Evolutionary conservation across 1,140 invertebrate genomes (phyloP).

Genomic region (Halesus radiatus): DNA sequence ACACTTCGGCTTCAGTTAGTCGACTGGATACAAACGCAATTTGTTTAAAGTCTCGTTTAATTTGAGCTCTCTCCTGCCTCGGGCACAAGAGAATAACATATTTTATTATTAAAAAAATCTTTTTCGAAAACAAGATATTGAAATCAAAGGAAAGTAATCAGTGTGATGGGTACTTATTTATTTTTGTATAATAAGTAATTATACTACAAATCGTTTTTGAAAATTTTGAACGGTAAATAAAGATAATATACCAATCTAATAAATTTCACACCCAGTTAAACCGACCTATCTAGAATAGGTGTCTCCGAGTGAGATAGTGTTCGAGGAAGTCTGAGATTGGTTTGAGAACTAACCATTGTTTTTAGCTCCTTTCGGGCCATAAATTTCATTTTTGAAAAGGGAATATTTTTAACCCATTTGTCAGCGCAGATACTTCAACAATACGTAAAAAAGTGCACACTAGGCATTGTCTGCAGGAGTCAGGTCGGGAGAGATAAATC

Average conservation of each 20-base stretch:
- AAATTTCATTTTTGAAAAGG: not conserved
- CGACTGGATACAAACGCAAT: constrained; percentile 47
- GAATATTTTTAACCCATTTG: not conserved
- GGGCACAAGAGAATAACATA: constrained; percentile 13
- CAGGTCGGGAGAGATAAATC: constrained; percentile 43
- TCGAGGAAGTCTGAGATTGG: too few species aligned
- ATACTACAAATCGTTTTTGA: too few species aligned
- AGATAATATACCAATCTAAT: too few species aligned
- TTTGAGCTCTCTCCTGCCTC: not conserved
- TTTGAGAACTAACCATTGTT: not conserved
- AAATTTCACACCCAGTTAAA: too few species aligned
- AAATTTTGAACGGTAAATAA: too few species aligned
- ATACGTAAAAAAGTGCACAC: constrained; percentile 34
- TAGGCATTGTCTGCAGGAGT: constrained; percentile 10
- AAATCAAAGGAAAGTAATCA: not conserved
- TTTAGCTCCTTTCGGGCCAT: not conserved
- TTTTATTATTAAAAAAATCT: constrained; percentile 33
- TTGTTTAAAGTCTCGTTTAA: constrained; percentile 47
- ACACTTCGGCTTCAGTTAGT: constrained; percentile 43
- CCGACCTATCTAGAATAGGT: too few species aligned
- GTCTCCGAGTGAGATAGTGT: too few species aligned
- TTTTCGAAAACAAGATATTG: constrained; percentile 30
- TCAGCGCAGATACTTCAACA: constrained; percentile 12
- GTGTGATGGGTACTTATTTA: too few species aligned
- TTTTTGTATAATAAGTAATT: too few species aligned